These are phyloP conservation scores for Drosophila quadrilineata DNA, from an alignment of 1,140 invertebrate species.

Conservation along the genomic window DNA sequence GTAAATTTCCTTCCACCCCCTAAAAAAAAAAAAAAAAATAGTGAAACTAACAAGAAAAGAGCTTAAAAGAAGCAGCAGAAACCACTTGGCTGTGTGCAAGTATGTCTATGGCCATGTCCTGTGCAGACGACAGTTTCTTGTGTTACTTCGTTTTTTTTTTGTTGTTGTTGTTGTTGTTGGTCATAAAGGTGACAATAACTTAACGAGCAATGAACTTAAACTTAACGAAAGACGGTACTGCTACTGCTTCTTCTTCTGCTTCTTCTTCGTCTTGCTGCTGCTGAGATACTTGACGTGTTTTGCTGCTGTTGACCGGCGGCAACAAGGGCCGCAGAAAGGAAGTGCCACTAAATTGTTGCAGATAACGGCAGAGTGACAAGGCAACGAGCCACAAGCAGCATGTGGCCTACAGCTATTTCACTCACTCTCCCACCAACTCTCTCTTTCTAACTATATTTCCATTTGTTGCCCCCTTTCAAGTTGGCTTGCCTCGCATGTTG, in stretches of 20 bases:
- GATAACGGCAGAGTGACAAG: conserved; percentile 56
- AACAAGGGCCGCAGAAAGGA: conserved; percentile 69
- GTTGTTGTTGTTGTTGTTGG: too few species aligned
- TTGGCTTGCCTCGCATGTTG: conserved; percentile 21
- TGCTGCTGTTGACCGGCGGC: conserved; percentile 67
- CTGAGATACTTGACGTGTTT: conserved; percentile 31
- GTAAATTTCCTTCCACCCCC: conserved; percentile 38
- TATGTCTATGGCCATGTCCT: conserved; percentile 63
- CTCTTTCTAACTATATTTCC: not conserved
- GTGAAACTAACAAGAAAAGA: conserved; percentile 36
- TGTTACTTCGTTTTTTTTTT: too few species aligned
- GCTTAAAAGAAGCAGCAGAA: conserved; percentile 31
- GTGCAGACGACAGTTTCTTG: conserved; percentile 53
- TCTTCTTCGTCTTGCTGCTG: conserved; percentile 14
- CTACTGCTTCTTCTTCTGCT: not conserved
- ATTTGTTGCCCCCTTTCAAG: not conserved
- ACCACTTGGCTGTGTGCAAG: conserved; percentile 47
- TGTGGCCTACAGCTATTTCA: conserved; percentile 48
- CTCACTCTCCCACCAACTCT: not conserved
- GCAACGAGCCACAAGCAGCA: conserved; percentile 47
- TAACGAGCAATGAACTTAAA: conserved; percentile 77
- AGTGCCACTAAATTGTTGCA: conserved; percentile 76
- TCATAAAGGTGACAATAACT: conserved; percentile 77
- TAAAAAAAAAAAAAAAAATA: not conserved
- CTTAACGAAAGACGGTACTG: conserved; percentile 8